Evolutionary conservation across 2,113 vertebrate species (phyloP), one percentile per base, ranked within the genome.

Genomic region (Hepsetus odoe): DNA sequence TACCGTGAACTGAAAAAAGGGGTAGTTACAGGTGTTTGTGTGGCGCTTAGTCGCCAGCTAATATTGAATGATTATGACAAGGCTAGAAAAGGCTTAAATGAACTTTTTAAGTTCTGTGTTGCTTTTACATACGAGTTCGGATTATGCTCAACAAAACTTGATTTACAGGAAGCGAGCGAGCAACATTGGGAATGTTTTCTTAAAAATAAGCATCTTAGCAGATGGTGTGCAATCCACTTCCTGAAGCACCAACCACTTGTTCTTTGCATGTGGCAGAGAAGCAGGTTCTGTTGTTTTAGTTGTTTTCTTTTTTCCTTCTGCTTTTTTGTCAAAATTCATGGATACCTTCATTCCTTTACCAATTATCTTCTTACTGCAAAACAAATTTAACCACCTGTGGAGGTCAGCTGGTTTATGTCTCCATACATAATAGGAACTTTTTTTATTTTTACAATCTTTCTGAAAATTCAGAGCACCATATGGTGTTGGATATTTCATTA

Each of bases 181-280:
- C 61, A 38, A 35, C 14, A 65, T 38, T 20, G 5, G 61, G 32
- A 65, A 65, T 65, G 61, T 65, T 65, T 65, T 65, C 61, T 35
- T n/a, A 65, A 65, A 65, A 65, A 65, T 35, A 65, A 38, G 61
- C 35, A 65, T 65, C 38, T 65, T 38, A 65, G 61, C 61, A 65
- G 61, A 65, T 65, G 61, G 61, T 65, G 33, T 38, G 61, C 61
- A 65, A 38, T 38, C 61, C 33, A 65, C 61, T 38, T 65, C 33
- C 61, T 65, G 61, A 65, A 65, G 38, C 61, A 65, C 1, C 18
- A 65, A n/a, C 20, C 33, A 65, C 61, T 65, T 65, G 61, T 65
- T 62, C 59, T 35, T 13, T 62, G 59, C 32, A 33, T 32, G 35
- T 35, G 59, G 33, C 61, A 65, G 61, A 64, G 77, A 62, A 64